Conservation (phyloP, 2,113 vertebrate species). For the Furnarius figulus region DNA sequence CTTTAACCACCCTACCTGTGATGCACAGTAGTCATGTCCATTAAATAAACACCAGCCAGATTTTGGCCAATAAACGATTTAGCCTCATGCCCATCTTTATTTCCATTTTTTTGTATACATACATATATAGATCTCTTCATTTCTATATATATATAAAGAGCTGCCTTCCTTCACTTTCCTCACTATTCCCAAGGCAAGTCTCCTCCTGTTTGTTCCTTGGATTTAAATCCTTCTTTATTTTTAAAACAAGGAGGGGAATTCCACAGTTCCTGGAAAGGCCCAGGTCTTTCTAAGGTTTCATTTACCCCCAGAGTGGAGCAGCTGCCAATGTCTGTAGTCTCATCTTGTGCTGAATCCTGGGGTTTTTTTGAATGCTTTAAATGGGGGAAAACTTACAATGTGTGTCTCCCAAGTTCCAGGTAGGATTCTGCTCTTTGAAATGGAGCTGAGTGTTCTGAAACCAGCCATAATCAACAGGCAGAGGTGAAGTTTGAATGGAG, state of each 20-base stretch:
- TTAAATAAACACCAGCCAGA: neutral
- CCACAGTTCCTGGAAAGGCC: neutral
- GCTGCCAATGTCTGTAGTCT: neutral
- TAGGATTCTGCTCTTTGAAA: neutral
- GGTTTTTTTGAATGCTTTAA: neutral
- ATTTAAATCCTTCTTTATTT: neutral
- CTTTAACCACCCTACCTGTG: neutral
- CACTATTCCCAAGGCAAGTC: neutral
- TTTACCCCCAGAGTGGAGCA: neutral
- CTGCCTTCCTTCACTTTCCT: neutral
- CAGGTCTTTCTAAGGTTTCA: neutral
- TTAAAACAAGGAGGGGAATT: neutral
- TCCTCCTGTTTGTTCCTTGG: neutral
- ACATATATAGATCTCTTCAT: rapidly evolving
- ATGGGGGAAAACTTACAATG: neutral
- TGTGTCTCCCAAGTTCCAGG: neutral
- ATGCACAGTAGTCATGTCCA: neutral
- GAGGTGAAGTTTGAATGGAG: neutral
- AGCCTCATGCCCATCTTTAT: neutral
- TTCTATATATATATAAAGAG: neutral
- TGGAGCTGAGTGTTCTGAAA: neutral
- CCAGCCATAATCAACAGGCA: neutral
- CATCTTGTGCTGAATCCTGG: neutral
- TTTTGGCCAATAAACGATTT: neutral
- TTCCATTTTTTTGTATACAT: neutral